phyloP scores from a whole-genome alignment of 2,113 vertebrate genomes.

The Aptenodytes forsteri region DNA sequence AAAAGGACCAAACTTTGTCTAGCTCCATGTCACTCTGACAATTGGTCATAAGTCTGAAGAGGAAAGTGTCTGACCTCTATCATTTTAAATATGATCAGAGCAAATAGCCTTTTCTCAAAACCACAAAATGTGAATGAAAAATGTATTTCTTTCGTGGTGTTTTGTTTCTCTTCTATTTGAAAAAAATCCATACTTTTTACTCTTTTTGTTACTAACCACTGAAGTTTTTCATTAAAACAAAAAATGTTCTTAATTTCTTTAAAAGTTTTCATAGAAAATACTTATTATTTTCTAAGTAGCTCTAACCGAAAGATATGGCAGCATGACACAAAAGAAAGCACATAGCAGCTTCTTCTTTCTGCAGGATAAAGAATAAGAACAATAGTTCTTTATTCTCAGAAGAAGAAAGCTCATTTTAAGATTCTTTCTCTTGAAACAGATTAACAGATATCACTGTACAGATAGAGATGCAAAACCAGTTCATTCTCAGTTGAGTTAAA shows the following conservation, averaged over 20 bases:
- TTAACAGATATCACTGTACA: background rate
- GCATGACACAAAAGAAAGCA: background rate
- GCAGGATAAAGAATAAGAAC: background rate
- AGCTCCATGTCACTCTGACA: background rate
- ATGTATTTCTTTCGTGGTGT: background rate
- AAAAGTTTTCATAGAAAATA: slow-evolving; percentile 15
- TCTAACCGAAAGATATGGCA: background rate
- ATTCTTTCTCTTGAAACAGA: background rate
- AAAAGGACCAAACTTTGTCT: background rate
- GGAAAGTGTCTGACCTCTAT: background rate
- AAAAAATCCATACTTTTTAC: background rate
- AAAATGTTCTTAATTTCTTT: background rate
- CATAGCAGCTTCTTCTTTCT: background rate
- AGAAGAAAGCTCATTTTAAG: background rate
- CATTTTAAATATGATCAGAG: background rate
- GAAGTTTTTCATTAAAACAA: background rate
- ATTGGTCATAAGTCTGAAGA: background rate
- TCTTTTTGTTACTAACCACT: background rate
- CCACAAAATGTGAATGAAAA: background rate
- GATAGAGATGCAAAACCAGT: background rate
- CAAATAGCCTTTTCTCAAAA: background rate
- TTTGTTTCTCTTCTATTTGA: background rate
- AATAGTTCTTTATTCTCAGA: slow-evolving; percentile 17
- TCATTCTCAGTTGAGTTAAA: background rate
- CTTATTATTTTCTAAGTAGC: background rate